Evolutionary conservation across 2,113 vertebrate genomes (phyloP).

Genomic region (Phyllopteryx taeniolatus): DNA sequence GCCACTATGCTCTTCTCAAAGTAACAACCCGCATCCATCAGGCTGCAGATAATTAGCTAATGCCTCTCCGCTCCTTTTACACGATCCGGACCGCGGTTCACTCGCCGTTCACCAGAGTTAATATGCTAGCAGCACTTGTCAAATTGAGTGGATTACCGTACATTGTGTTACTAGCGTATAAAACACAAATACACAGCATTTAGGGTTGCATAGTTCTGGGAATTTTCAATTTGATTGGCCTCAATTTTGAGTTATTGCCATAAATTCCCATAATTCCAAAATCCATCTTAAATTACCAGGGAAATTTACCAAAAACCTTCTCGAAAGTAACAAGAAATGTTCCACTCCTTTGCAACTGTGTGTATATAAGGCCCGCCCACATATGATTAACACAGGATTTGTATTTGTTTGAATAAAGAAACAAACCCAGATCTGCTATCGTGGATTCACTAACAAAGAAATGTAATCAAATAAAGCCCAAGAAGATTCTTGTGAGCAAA

Average conservation of each 20-base stretch:
- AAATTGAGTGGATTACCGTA: background rate
- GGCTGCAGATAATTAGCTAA: conserved; percentile 55
- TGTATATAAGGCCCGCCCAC: background rate
- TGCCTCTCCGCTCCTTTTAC: conserved; percentile 21
- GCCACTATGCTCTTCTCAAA: background rate
- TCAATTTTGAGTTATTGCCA: background rate
- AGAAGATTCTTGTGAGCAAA: conserved; percentile 18
- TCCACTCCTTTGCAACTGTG: background rate
- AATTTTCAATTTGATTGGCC: no score
- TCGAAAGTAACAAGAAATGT: background rate
- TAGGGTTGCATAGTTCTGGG: no score
- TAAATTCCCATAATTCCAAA: background rate
- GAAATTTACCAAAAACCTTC: background rate
- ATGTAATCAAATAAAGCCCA: conserved; percentile 11
- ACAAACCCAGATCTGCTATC: background rate
- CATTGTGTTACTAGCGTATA: no score
- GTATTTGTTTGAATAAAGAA: background rate
- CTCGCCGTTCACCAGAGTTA: conserved; percentile 26
- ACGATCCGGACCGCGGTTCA: conserved; percentile 17
- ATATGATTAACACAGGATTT: background rate
- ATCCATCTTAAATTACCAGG: background rate
- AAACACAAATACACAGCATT: no score
- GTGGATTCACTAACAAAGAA: background rate
- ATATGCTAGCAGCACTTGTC: background rate
- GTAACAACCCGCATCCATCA: conserved; percentile 23